Percentiles rank a stretch among this genome's conserved stretches.
Conservation (phyloP, 2,888 invertebrate species). For the Synanthedon vespiformis region DNA sequence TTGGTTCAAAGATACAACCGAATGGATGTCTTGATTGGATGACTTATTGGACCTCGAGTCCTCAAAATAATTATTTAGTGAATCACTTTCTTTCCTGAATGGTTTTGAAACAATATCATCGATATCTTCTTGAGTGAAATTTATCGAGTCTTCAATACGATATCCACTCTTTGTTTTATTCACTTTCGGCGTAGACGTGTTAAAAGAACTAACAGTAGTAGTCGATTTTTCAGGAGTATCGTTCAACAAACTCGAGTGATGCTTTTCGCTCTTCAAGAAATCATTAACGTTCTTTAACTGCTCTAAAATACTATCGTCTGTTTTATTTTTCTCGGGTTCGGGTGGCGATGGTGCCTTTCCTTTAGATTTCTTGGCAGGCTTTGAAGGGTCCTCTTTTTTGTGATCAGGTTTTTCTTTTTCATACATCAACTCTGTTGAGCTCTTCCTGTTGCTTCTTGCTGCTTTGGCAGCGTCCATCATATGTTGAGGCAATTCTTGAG, state of each 20-base stretch:
- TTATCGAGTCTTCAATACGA: constrained; percentile 51
- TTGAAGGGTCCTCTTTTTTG: constrained; percentile 43
- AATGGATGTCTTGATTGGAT: constrained; percentile 55
- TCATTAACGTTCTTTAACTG: constrained; percentile 49
- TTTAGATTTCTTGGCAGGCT: constrained; percentile 72
- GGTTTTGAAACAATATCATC: constrained; percentile 66
- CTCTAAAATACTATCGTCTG: constrained; percentile 58
- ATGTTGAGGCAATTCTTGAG: constrained; percentile 78
- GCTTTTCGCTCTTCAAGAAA: constrained; percentile 53
- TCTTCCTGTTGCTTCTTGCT: constrained; percentile 76
- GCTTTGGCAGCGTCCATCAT: constrained; percentile 80
- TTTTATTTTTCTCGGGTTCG: constrained; percentile 59
- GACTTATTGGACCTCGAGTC: constrained; percentile 60
- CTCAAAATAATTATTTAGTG: constrained; percentile 57
- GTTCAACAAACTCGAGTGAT: constrained; percentile 47
- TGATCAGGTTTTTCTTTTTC: constrained; percentile 39
- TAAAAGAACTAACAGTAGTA: constrained; percentile 30
- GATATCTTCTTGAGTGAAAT: constrained; percentile 63
- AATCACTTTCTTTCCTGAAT: constrained; percentile 60
- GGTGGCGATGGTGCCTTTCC: constrained; percentile 82
- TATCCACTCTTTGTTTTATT: constrained; percentile 45
- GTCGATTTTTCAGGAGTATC: constrained; percentile 29
- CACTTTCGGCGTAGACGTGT: constrained; percentile 64
- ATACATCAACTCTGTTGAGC: constrained; percentile 40
- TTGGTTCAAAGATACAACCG: constrained; percentile 53